A percentile compares a stretch with the other conserved stretches of the same genome.
These are phyloP conservation scores for Pyxicephalus adspersus DNA, from an alignment of 2,113 vertebrate genomes.

Conservation along the genomic window DNA sequence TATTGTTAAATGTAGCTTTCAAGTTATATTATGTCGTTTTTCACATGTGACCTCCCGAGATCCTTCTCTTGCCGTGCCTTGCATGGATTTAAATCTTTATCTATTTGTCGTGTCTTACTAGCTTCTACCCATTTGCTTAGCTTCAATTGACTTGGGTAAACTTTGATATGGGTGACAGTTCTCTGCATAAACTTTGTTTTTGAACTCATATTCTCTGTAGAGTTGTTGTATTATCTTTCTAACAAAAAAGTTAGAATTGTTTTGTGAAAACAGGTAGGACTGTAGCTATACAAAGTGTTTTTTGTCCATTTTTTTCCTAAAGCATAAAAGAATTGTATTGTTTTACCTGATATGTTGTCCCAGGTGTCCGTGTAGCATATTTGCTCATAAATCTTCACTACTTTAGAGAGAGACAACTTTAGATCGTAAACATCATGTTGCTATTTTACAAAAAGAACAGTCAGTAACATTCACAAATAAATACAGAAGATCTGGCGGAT, in stretches of 20 bases:
- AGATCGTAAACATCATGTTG: not conserved
- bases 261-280: not conserved
- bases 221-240: conserved; percentile 25
- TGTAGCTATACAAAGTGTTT: not conserved
- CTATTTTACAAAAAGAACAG: not conserved
- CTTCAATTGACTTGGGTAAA: conserved; percentile 51
- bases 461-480: not conserved
- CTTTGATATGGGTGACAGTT: conserved; percentile 47
- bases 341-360: not conserved
- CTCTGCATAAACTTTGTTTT: conserved; percentile 51
- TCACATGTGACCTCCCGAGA: conserved; percentile 51
- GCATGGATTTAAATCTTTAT: conserved; percentile 32
- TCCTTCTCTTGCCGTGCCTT: conserved; percentile 16
- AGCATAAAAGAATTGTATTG: not conserved
- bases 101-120: conserved; percentile 34
- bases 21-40: conserved; percentile 44
- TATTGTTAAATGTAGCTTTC: conserved; percentile 51
- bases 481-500: not conserved
- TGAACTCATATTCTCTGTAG: conserved; percentile 17
- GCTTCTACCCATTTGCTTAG: conserved; percentile 46
- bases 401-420: not conserved
- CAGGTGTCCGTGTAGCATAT: not conserved
- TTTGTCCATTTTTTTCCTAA: not conserved
- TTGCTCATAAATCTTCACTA: conserved; percentile 12
- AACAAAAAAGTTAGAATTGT: conserved; percentile 12